A percentile compares a stretch with the other conserved stretches of the same genome.
Conservation (phyloP, 2,113 vertebrate species). For the Myrmecophaga tridactyla region DNA sequence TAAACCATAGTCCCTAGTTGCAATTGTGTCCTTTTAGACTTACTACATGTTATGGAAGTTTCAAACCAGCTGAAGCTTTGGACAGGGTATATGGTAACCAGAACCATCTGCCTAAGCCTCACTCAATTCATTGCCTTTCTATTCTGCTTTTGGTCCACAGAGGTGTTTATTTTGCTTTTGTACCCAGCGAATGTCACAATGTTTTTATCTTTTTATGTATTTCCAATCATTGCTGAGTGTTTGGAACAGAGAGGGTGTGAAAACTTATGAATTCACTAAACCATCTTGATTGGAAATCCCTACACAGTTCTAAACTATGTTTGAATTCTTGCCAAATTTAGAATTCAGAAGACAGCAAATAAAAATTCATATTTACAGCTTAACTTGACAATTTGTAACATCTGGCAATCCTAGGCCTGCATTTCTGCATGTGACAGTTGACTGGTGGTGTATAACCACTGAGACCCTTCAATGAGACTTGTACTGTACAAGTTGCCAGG, state of each 20-base stretch:
- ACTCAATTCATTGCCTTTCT: not conserved
- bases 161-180: constrained; percentile 65
- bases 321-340: constrained; percentile 53
- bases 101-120: not conserved
- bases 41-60: not conserved
- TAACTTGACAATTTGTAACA: constrained; percentile 63
- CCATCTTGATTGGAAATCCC: constrained; percentile 25
- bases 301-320: constrained; percentile 45
- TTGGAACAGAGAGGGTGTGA: constrained; percentile 28
- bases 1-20: not conserved
- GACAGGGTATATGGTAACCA: not conserved
- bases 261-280: constrained; percentile 62
- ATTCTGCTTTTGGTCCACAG: constrained; percentile 33
- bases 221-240: constrained; percentile 33
- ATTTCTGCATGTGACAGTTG: constrained; percentile 11
- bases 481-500: constrained; percentile 23
- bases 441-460: constrained; percentile 9
- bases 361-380: constrained; percentile 64
- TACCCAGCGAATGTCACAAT: constrained; percentile 54
- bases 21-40: not conserved
- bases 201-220: constrained; percentile 60
- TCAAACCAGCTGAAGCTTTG: not conserved
- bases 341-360: constrained; percentile 52
- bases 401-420: not conserved
- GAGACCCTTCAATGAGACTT: not conserved